These are phyloP conservation scores for Ammodytes marinus DNA, from an alignment of 2,113 vertebrate species.

Conservation along the genomic window DNA sequence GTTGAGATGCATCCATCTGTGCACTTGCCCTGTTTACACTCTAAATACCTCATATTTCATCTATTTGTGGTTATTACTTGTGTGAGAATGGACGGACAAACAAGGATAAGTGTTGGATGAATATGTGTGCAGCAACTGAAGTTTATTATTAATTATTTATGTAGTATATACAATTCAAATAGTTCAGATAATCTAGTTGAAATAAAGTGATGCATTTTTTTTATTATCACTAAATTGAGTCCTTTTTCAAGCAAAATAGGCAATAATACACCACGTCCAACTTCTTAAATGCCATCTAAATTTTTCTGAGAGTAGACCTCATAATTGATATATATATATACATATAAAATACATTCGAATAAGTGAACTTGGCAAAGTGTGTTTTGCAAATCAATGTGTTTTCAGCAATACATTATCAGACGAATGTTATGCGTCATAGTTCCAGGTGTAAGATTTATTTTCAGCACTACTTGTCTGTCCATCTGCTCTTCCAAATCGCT, in stretches of 20 bases:
- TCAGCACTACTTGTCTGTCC: background rate
- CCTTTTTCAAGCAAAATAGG: background rate
- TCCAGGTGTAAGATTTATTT: background rate
- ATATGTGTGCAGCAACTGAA: background rate
- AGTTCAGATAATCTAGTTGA: background rate
- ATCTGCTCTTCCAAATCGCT: slow-evolving; percentile 6
- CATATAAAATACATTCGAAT: background rate
- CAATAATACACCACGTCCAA: background rate
- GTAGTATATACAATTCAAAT: background rate
- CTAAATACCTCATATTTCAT: background rate
- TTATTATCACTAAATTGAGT: background rate
- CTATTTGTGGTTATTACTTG: background rate
- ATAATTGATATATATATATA: background rate
- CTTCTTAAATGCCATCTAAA: background rate
- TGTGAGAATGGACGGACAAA: accelerated
- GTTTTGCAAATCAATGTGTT: background rate
- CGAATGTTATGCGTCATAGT: background rate
- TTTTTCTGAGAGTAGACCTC: background rate
- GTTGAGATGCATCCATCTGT: slow-evolving; percentile 48
- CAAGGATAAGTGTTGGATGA: background rate
- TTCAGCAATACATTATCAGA: background rate
- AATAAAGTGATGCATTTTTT: too few relatives aligned
- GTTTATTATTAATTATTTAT: background rate
- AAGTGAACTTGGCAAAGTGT: background rate
- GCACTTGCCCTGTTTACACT: background rate